These are phyloP conservation scores for Chloroceryle amazona DNA, from an alignment of 2,797 vertebrate genomes.

Conservation along the genomic window DNA sequence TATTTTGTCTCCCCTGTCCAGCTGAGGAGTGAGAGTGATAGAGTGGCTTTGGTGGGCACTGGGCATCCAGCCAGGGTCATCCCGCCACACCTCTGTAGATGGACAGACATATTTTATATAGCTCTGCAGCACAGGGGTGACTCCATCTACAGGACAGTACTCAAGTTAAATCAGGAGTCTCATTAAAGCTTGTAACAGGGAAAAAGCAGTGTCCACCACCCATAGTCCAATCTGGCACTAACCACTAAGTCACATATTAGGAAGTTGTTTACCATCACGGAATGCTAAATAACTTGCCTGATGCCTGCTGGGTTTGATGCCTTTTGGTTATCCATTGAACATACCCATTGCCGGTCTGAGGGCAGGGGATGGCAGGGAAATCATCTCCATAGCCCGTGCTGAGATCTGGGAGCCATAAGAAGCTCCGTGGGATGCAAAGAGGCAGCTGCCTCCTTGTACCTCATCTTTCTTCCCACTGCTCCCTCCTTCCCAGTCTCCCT, in stretches of 20 bases:
- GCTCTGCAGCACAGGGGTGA: background rate
- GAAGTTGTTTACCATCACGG: background rate
- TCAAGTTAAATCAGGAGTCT: background rate
- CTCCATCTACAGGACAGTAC: background rate
- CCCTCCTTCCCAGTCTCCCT: background rate
- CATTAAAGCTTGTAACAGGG: background rate
- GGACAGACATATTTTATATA: background rate
- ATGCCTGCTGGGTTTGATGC: background rate
- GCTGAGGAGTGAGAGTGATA: background rate
- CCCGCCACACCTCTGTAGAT: background rate
- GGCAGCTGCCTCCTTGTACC: background rate
- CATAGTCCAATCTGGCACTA: background rate
- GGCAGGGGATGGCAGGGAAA: background rate
- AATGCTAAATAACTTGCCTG: background rate
- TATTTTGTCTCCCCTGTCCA: background rate
- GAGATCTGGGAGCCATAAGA: background rate
- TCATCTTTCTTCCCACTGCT: background rate
- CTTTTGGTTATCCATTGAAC: accelerated
- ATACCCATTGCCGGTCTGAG: background rate
- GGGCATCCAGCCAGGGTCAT: background rate
- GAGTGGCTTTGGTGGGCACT: background rate
- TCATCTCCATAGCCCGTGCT: accelerated
- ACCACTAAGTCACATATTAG: background rate
- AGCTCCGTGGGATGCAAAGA: background rate
- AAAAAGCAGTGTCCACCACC: background rate